phyloP scores from a whole-genome alignment of 2,113 vertebrate species.

The Xenopus laevis region DNA sequence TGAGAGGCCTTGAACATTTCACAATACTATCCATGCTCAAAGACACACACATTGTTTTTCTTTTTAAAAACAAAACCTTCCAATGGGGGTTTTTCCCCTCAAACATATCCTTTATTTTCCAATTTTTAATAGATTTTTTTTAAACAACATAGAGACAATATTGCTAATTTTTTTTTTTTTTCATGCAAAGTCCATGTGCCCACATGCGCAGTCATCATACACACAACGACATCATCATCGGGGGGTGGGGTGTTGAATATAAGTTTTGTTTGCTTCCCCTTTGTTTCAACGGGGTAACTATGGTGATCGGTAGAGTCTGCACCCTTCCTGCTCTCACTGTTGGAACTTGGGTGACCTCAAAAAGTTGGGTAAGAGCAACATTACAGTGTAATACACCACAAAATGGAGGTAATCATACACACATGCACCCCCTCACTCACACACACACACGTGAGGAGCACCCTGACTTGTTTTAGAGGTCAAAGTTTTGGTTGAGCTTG shows the following conservation, averaged over 20 bases:
- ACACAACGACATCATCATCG: background rate
- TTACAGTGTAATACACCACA: no score
- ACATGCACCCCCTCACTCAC: no score
- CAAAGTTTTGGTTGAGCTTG: no score
- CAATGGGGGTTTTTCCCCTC: background rate
- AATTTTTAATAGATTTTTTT: conserved; percentile 24
- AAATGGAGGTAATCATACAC: no score
- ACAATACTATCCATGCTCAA: conserved; percentile 76
- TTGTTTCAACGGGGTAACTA: background rate
- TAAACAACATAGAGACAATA: conserved; percentile 49
- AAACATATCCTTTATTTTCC: background rate
- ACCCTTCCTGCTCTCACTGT: no score
- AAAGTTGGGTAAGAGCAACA: no score
- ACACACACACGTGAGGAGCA: no score
- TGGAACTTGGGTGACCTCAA: no score
- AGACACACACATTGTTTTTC: conserved; percentile 62
- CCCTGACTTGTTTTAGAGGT: no score
- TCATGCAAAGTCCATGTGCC: conserved; percentile 37
- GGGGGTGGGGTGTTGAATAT: background rate
- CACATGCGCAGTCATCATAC: conserved; percentile 16
- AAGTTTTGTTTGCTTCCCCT: background rate
- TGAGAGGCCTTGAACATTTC: conserved; percentile 56
- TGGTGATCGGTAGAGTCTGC: background rate
- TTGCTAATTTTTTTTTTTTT: conserved; percentile 33
- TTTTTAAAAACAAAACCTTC: background rate